Conservation (phyloP, 2,797 vertebrate genomes). For the Poecilia wingei region DNA sequence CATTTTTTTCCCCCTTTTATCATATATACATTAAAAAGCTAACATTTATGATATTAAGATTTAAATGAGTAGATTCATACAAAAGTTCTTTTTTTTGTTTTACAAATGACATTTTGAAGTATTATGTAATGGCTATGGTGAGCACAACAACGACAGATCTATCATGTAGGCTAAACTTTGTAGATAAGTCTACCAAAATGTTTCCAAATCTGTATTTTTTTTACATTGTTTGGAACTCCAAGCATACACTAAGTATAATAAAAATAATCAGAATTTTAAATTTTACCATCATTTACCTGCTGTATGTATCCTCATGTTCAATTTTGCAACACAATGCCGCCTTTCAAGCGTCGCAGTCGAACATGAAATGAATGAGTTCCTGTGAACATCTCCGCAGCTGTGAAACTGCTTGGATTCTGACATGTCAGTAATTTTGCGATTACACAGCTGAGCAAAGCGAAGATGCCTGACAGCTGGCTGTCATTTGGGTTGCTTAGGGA, state of each 20-base stretch:
- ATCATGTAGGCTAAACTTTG: background rate
- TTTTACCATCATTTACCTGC: background rate
- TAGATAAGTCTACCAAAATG: background rate
- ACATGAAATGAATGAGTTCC: constrained; percentile 30
- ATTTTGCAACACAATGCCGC: background rate
- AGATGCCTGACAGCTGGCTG: constrained; percentile 68
- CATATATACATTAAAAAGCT: background rate
- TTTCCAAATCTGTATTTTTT: background rate
- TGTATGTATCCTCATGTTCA: background rate
- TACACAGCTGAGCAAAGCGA: constrained; percentile 50
- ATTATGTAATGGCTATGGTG: background rate
- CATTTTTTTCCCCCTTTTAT: background rate
- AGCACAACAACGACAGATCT: background rate
- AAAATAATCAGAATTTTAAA: background rate
- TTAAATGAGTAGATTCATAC: background rate
- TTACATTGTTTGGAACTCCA: background rate
- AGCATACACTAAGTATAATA: background rate
- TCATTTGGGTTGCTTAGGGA: constrained; percentile 67
- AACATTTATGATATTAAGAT: background rate
- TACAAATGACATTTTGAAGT: background rate
- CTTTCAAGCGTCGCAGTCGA: constrained; percentile 22
- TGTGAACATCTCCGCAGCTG: constrained; percentile 36
- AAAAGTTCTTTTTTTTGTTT: background rate
- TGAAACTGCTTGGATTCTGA: constrained; percentile 50
- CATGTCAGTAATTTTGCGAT: constrained; percentile 59